Conservation (phyloP, 2,113 vertebrate species). For the Bujurquina vittata region DNA sequence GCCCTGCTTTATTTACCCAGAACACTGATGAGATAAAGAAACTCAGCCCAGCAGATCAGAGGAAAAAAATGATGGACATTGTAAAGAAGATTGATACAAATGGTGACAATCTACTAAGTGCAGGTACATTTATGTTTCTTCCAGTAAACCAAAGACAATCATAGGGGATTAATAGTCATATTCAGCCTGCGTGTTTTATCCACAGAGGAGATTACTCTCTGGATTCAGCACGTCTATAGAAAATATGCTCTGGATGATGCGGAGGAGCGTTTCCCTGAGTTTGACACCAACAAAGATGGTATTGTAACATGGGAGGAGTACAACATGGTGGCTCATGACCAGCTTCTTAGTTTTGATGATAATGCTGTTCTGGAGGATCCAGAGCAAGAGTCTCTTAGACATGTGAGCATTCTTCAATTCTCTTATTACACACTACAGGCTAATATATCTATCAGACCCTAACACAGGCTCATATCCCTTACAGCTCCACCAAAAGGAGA, state of each 20-base stretch:
- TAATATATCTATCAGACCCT: neutral
- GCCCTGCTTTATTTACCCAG: constrained; percentile 48
- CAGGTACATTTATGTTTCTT: constrained; percentile 75
- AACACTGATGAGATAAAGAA: constrained; percentile 87
- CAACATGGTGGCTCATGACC: constrained; percentile 87
- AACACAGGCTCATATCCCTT: constrained; percentile 1
- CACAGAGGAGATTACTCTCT: constrained; percentile 90
- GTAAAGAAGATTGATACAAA: constrained; percentile 88
- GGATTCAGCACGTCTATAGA: constrained; percentile 95
- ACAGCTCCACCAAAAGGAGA: constrained; percentile 94
- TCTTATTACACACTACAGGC: neutral
- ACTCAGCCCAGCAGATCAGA: constrained; percentile 86
- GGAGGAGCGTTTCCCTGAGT: constrained; percentile 88
- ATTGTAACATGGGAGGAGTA: constrained; percentile 93
- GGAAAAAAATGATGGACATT: constrained; percentile 83
- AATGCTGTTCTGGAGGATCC: constrained; percentile 83
- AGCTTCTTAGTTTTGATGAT: constrained; percentile 87
- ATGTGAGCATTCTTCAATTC: constrained; percentile 76
- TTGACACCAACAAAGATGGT: constrained; percentile 87
- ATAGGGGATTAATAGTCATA: neutral
- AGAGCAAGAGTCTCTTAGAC: constrained; percentile 92
- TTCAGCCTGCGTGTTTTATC: constrained; percentile 13
- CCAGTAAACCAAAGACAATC: neutral
- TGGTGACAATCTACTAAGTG: constrained; percentile 82
- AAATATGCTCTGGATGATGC: constrained; percentile 93